A percentile compares a stretch with the other conserved stretches of the same genome.
Evolutionary conservation across 2,113 vertebrate genomes (phyloP).

Genomic region (Phrynosoma platyrhinos): DNA sequence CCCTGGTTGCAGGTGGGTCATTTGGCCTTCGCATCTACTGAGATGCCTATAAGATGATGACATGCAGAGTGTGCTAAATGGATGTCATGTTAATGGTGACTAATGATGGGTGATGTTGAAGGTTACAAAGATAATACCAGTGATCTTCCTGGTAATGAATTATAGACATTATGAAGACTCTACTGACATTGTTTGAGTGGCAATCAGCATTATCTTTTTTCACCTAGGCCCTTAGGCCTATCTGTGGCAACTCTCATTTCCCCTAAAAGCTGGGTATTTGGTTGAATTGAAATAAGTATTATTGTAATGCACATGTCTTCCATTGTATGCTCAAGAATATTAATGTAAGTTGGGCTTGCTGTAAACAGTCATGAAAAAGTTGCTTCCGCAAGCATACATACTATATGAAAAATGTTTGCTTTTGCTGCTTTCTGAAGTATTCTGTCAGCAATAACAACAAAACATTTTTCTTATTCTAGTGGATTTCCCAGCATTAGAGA

Average conservation of each 20-base stretch:
- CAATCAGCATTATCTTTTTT: conserved; percentile 42
- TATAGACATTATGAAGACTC: conserved; percentile 55
- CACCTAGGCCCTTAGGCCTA: background rate
- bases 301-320: conserved; percentile 27
- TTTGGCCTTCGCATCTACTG: conserved; percentile 48
- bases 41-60: conserved; percentile 45
- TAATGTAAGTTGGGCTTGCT: background rate
- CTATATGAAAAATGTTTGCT: background rate
- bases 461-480: conserved; percentile 73
- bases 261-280: conserved; percentile 52
- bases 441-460: conserved; percentile 28
- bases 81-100: conserved; percentile 41
- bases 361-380: conserved; percentile 18
- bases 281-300: conserved; percentile 36
- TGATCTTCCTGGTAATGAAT: conserved; percentile 57
- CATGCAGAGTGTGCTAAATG: conserved; percentile 47
- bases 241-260: conserved; percentile 17
- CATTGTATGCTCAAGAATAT: background rate
- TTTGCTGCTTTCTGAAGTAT: background rate
- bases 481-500: conserved; percentile 74
- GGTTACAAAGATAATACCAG: conserved; percentile 52
- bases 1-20: conserved; percentile 49
- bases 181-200: conserved; percentile 52
- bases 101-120: conserved; percentile 41
- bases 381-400: background rate